Conservation (phyloP, 35 echinoderm and acorn worm genomes). For the Diadema setosum region DNA sequence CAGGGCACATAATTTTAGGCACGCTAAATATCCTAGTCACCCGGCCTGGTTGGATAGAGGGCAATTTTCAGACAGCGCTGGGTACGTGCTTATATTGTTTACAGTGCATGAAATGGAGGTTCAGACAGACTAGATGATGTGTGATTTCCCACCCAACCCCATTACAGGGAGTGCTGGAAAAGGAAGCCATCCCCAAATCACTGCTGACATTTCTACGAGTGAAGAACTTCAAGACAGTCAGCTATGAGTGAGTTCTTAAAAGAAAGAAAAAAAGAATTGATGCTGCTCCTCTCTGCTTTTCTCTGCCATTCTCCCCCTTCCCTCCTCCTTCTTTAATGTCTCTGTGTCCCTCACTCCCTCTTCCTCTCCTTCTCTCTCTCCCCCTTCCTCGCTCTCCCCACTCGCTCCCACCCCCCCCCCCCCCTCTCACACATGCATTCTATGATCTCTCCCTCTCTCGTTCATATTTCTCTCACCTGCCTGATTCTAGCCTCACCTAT, state of each 20-base stretch:
- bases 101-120: too few species aligned
- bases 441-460: neutral
- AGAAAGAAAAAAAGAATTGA: too few species aligned
- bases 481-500: too few species aligned
- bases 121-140: too few species aligned
- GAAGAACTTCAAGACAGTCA: constrained; percentile 61
- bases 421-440: neutral
- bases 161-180: constrained; percentile 44
- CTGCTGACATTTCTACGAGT: constrained; percentile 68
- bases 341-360: neutral
- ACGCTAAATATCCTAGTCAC: too few species aligned
- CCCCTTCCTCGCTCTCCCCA: neutral
- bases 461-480: too few species aligned
- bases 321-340: neutral
- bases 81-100: too few species aligned
- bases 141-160: too few species aligned
- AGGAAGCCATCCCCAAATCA: constrained; percentile 60
- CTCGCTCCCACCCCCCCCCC: neutral
- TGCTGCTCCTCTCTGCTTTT: too few species aligned
- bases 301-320: neutral
- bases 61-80: too few species aligned
- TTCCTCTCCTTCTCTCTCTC: neutral
- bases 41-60: too few species aligned
- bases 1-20: too few species aligned
- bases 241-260: constrained; percentile 78